Evolutionary conservation across 2,113 vertebrate genomes (phyloP), one percentile per base, ranked within the genome.

Genomic region (Eretmochelys imbricata): DNA sequence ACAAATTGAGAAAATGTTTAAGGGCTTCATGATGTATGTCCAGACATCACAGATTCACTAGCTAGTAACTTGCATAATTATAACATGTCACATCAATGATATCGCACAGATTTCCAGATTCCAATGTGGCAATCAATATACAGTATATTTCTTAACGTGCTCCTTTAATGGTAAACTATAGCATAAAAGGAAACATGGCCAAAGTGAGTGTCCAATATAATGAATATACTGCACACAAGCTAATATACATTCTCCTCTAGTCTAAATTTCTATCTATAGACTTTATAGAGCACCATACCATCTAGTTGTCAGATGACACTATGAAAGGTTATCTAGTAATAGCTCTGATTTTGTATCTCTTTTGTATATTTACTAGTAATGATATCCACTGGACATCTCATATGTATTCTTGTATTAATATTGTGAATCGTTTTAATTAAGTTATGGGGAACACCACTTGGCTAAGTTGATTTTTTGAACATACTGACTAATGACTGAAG

Each of bases 91-190:
- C 24, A 62, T 38, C 90, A 53, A 27, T 19, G 8, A 20, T 49
- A 2, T 24, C 87, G n/a, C n/a, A 59, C 20, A 85, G 42, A 42
- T 38, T 76, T 87, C 42, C 76, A 69, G 29, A 85, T 59, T 4
- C 8, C 65, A 29, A 29, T 22, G 27, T 5, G 10, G 25, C 29
- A 19, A n/a, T 17, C 29, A 19, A n/a, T 17, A 85, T 92, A 57
- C 38, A 87, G 53, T 16, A 42, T 0, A 0, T 3, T 50, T 7
- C 27, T 1, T 25, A 65, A 50, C 22, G 75, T 48, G 19, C 8
- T 3, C 16, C 0, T 53, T 31, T 5, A 55, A 50, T 84, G 51
- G 49, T 4, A 69, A 82, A 29, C 79, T 76, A 6, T 11, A 53
- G 10, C 16, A 35, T 8, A 49, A 89, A 24, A 54, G 42, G 16